These are phyloP conservation scores for Patiria miniata DNA, from an alignment of 35 echinoderm and acorn worm species.

Conservation along the genomic window DNA sequence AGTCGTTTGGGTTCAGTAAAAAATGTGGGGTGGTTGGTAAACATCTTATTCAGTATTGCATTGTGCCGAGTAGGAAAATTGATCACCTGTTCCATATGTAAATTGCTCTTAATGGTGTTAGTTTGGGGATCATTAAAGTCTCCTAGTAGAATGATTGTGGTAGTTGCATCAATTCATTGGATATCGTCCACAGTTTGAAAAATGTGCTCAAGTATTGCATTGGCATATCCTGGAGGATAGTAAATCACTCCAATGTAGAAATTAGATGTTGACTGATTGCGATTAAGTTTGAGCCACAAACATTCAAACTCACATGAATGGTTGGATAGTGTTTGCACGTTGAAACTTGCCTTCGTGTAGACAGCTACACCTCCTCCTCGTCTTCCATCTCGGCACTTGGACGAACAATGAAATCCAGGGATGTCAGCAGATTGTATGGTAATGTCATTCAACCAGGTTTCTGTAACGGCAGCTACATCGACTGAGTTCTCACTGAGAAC, in stretches of 20 bases:
- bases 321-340: background rate
- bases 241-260: no score
- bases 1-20: no score
- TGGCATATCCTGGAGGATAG: no score
- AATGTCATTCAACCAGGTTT: conserved; percentile 1
- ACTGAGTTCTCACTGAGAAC: background rate
- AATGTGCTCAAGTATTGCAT: background rate
- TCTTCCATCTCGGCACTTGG: background rate
- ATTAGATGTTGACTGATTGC: background rate
- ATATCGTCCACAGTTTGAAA: no score
- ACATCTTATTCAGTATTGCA: background rate
- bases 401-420: background rate
- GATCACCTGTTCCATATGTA: no score
- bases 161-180: background rate
- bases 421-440: background rate
- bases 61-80: background rate
- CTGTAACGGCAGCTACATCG: background rate
- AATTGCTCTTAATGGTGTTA: no score
- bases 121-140: no score
- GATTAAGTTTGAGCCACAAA: background rate
- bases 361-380: background rate
- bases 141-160: no score
- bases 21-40: no score
- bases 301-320: background rate
- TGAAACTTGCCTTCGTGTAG: background rate